Conservation (phyloP, 1,140 invertebrate genomes). For the Elymnias hypermnestra region DNA sequence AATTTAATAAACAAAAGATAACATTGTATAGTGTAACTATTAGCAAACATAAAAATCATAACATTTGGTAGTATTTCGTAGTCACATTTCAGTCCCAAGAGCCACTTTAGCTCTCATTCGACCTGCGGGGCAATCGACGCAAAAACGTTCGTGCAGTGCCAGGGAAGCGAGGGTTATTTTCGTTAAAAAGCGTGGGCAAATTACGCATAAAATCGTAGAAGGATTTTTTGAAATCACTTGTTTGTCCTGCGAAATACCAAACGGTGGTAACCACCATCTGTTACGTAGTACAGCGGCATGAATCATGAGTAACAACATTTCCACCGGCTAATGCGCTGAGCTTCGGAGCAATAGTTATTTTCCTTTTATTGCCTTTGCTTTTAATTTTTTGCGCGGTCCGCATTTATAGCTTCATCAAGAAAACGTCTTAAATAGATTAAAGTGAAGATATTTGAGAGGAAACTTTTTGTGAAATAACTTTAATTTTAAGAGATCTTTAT, state of each 20-base stretch:
- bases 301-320: constrained; percentile 33
- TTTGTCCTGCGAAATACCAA: background rate
- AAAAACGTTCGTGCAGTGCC: too few relatives aligned
- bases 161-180: too few relatives aligned
- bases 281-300: constrained; percentile 21
- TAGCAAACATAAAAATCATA: too few relatives aligned
- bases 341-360: constrained; percentile 9
- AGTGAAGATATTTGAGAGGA: background rate
- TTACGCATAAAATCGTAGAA: too few relatives aligned
- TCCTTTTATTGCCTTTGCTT: constrained; percentile 7
- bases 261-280: constrained; percentile 8
- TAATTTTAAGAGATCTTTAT: background rate
- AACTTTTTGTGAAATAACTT: background rate
- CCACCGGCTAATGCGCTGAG: constrained; percentile 12
- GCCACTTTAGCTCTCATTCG: too few relatives aligned
- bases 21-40: too few relatives aligned
- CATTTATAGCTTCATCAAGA: constrained; percentile 8
- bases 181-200: too few relatives aligned
- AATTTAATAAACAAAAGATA: too few relatives aligned
- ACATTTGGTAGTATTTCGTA: too few relatives aligned
- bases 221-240: too few relatives aligned
- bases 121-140: too few relatives aligned
- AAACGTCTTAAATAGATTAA: constrained; percentile 3
- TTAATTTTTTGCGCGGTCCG: constrained; percentile 6
- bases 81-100: too few relatives aligned